These are phyloP conservation scores for Vipera latastei DNA, from an alignment of 2,797 vertebrate genomes.

Conservation along the genomic window DNA sequence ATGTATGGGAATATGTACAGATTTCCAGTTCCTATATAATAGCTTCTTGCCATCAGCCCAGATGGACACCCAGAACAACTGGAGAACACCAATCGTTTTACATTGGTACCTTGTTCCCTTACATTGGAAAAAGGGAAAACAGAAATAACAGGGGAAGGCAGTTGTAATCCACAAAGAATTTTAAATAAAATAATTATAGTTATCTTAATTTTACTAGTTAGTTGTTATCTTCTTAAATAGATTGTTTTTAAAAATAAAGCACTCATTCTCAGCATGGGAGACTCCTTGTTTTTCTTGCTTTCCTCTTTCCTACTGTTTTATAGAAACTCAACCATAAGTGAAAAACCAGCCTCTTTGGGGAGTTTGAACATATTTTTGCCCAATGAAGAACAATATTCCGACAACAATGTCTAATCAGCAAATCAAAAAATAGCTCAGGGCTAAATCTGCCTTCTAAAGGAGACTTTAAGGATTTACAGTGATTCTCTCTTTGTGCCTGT, in stretches of 20 bases:
- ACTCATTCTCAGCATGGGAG: neutral
- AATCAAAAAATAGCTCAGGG: neutral
- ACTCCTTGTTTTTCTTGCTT: neutral
- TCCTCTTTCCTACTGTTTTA: neutral
- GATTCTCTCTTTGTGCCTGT: neutral
- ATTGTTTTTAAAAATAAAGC: neutral
- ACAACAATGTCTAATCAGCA: neutral
- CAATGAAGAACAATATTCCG: neutral
- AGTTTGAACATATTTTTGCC: neutral
- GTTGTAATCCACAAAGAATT: neutral
- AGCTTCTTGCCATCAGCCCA: neutral
- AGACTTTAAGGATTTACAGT: neutral
- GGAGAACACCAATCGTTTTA: neutral
- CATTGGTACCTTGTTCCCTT: neutral
- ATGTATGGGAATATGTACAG: neutral
- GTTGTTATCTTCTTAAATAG: neutral
- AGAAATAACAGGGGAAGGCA: neutral
- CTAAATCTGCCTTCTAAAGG: neutral
- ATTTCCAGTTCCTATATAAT: neutral
- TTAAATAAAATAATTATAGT: neutral
- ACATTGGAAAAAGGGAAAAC: neutral
- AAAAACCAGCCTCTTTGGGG: neutral
- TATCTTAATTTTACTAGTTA: neutral
- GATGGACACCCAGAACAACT: neutral
- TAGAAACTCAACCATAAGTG: neutral